Evolutionary conservation across 2,888 invertebrate species (phyloP).

Genomic region (Nasonovia ribisnigri): DNA sequence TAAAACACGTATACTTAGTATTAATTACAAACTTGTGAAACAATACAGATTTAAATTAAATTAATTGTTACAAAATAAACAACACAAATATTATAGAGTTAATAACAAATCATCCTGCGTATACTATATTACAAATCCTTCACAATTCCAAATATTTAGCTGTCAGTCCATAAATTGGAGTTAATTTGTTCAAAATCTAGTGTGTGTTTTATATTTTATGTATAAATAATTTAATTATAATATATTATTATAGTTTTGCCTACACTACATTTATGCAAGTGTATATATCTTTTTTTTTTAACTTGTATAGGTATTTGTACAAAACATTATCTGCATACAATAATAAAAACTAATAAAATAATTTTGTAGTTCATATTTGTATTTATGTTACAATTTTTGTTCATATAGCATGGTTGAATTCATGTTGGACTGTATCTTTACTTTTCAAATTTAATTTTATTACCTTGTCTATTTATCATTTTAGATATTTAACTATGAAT

Average conservation of each 20-base stretch:
- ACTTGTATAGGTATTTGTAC: background rate
- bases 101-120: background rate
- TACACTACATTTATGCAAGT: background rate
- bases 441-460: background rate
- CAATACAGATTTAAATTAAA: background rate
- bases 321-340: background rate
- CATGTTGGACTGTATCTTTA: background rate
- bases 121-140: too few relatives aligned
- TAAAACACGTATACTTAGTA: background rate
- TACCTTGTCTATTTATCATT: background rate
- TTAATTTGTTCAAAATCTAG: background rate
- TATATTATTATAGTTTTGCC: background rate
- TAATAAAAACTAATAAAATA: background rate
- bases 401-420: background rate
- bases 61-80: background rate
- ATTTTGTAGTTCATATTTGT: background rate
- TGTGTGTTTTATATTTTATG: background rate
- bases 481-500: background rate
- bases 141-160: background rate
- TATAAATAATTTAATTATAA: background rate
- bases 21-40: background rate
- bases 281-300: background rate
- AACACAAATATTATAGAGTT: background rate
- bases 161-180: background rate
- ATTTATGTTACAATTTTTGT: background rate